Evolutionary conservation across 2,113 vertebrate species (phyloP).

Genomic region (Tragelaphus scriptus): DNA sequence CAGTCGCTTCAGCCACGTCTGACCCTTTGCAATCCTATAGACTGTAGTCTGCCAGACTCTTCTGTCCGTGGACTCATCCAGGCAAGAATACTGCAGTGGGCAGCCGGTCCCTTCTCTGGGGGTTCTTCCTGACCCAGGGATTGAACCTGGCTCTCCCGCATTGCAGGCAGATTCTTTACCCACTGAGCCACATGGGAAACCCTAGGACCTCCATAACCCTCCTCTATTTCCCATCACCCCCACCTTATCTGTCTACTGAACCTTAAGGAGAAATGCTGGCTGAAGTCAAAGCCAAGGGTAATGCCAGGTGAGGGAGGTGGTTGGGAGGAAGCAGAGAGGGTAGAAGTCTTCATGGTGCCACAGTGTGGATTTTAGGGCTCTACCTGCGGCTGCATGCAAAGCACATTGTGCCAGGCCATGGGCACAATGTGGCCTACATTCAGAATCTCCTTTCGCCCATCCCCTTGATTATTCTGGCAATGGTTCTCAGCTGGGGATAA

Average conservation of each 20-base stretch:
- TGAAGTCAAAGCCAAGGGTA: neutral
- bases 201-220: neutral
- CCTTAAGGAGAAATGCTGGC: neutral
- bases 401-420: accelerated
- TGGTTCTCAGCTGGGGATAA: neutral
- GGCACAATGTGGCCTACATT: no score
- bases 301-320: neutral
- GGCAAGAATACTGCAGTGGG: neutral
- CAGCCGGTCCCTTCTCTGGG: neutral
- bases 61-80: neutral
- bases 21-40: neutral
- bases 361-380: neutral
- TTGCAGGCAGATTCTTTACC: neutral
- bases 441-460: no score
- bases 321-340: neutral
- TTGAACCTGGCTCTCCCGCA: neutral
- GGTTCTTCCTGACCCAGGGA: neutral
- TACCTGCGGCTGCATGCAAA: accelerated
- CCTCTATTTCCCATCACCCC: neutral
- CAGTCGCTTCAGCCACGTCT: accelerated
- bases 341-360: no score
- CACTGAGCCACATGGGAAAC: neutral
- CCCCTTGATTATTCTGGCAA: no score
- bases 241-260: neutral
- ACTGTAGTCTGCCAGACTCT: neutral